These are phyloP conservation scores for Brachionus rotundiformis DNA, from an alignment of 1,140 invertebrate genomes.

Conservation along the genomic window DNA sequence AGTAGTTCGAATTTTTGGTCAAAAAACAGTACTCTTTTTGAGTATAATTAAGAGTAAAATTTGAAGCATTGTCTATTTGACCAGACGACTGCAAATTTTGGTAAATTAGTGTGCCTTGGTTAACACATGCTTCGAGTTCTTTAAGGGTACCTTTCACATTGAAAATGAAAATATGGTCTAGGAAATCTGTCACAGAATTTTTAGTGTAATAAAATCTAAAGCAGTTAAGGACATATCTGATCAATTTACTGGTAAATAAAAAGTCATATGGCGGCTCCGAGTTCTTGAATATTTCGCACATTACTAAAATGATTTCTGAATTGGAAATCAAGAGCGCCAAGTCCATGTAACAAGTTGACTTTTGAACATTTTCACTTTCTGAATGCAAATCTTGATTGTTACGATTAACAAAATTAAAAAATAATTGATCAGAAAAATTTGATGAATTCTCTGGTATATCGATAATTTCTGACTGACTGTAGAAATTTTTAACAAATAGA, in stretches of 20 bases:
- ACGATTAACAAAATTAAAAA: not conserved
- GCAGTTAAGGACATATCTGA: not conserved
- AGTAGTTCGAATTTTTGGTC: conserved; percentile 32
- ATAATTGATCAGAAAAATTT: not conserved
- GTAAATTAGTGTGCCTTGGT: not conserved
- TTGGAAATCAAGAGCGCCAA: not conserved
- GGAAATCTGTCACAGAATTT: not conserved
- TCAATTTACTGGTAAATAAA: not conserved
- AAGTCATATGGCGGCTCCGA: not conserved
- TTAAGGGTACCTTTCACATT: not conserved
- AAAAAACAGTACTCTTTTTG: conserved; percentile 35
- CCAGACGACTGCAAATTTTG: not conserved
- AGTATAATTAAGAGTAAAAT: not conserved
- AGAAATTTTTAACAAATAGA: not conserved
- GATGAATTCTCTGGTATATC: too few species aligned
- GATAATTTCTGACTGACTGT: not conserved
- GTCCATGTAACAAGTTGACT: not conserved
- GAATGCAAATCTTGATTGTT: not conserved
- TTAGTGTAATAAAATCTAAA: conserved; percentile 16
- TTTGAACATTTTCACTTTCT: not conserved
- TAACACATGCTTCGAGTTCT: not conserved
- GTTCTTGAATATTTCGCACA: not conserved
- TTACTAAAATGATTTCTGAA: not conserved
- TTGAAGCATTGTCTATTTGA: not conserved
- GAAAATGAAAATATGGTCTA: not conserved